Percentiles rank a stretch among this genome's conserved stretches.
Evolutionary conservation across 2,113 vertebrate genomes (phyloP).

Genomic region (Hylia prasina): DNA sequence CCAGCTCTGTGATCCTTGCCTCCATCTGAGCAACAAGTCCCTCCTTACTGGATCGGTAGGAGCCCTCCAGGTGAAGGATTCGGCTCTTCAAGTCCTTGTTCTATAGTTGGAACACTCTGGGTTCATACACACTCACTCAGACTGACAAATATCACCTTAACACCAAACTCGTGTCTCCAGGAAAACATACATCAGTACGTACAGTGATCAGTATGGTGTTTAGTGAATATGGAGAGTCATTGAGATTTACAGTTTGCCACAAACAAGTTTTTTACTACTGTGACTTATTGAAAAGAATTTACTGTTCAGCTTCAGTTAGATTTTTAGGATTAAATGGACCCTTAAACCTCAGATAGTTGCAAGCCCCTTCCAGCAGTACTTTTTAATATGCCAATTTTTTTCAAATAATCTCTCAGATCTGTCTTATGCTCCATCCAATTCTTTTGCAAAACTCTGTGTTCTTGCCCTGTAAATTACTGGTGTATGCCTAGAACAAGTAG

Average conservation of each 20-base stretch:
- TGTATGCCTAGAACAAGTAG: neutral
- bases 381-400: neutral
- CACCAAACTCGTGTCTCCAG: neutral
- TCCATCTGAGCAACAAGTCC: constrained; percentile 90
- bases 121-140: neutral
- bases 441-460: neutral
- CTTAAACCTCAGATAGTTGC: neutral
- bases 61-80: constrained; percentile 86
- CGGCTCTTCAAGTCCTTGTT: constrained; percentile 93
- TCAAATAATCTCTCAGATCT: neutral
- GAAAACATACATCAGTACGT: neutral
- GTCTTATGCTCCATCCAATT: neutral
- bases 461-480: neutral
- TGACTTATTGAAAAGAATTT: neutral
- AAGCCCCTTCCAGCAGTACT: neutral
- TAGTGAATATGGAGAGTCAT: neutral
- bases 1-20: constrained; percentile 86
- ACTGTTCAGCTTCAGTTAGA: neutral
- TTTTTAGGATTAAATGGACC: neutral
- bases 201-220: neutral
- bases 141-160: neutral
- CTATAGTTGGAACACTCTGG: constrained; percentile 62
- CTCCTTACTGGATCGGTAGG: constrained; percentile 90
- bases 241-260: neutral
- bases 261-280: neutral